Percentiles rank a stretch among this genome's conserved stretches.
Conservation (phyloP, 2,888 invertebrate species). For the Pristionchus japonicus region DNA sequence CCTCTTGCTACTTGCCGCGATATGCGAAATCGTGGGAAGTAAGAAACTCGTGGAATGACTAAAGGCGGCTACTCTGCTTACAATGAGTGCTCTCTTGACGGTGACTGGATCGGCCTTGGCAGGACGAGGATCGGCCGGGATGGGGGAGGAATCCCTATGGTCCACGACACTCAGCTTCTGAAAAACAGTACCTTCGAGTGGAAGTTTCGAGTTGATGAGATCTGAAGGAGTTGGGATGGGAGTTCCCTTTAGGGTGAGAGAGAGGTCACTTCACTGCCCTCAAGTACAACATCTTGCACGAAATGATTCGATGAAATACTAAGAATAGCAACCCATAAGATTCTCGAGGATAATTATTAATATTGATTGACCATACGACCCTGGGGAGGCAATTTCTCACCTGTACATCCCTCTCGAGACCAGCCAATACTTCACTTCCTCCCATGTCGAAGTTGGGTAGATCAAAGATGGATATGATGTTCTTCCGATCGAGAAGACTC, state of each 20-base stretch:
- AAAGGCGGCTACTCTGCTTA: neutral
- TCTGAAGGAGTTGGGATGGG: neutral
- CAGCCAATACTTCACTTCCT: neutral
- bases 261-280: too few relatives aligned
- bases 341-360: neutral
- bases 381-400: neutral
- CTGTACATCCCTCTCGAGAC: neutral
- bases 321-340: neutral
- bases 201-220: neutral
- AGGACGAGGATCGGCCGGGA: neutral
- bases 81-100: conserved; percentile 16
- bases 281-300: neutral
- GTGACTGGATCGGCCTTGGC: conserved; percentile 21
- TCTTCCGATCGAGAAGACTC: conserved; percentile 31
- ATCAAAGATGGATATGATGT: conserved; percentile 22
- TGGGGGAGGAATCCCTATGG: neutral
- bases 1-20: too few relatives aligned
- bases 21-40: too few relatives aligned
- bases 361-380: too few relatives aligned
- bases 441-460: conserved; percentile 2
- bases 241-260: neutral
- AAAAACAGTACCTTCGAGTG: neutral
- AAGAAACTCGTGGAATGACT: too few relatives aligned
- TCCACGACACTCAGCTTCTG: neutral
- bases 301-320: neutral